Percentiles rank a stretch among this genome's conserved stretches.
Evolutionary conservation across 2,888 invertebrate genomes (phyloP).

Genomic region (Pollenia amentaria): DNA sequence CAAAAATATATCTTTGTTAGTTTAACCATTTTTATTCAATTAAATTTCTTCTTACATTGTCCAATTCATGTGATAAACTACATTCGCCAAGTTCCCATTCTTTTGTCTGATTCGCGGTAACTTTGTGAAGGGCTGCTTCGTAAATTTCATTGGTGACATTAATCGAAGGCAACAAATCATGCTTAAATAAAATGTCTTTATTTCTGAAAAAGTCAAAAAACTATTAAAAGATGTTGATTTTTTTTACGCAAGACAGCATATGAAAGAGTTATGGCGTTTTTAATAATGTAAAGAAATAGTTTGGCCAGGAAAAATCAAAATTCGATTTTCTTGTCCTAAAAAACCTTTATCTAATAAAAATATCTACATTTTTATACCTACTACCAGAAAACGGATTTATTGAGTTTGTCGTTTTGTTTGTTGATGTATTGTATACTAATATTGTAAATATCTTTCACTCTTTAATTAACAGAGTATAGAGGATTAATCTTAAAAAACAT

Average conservation of each 20-base stretch:
- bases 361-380: too few relatives aligned
- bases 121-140: conserved; percentile 84
- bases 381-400: too few relatives aligned
- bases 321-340: too few relatives aligned
- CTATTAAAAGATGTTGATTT: conserved; percentile 59
- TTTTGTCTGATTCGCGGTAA: conserved; percentile 81
- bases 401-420: too few relatives aligned
- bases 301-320: too few relatives aligned
- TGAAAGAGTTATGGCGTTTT: background rate
- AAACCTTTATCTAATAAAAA: too few relatives aligned
- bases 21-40: background rate
- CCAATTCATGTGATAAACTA: conserved; percentile 89
- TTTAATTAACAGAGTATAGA: too few relatives aligned
- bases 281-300: too few relatives aligned
- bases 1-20: background rate
- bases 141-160: conserved; percentile 87
- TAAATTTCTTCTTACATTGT: conserved; percentile 87
- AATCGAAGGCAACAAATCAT: conserved; percentile 79
- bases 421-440: too few relatives aligned
- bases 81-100: conserved; percentile 87
- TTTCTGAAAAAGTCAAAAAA: conserved; percentile 83
- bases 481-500: too few relatives aligned
- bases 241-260: conserved; percentile 47
- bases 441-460: too few relatives aligned
- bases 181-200: conserved; percentile 83